Conservation (phyloP, 1,140 invertebrate species). For the Lanistes nyassanus region DNA sequence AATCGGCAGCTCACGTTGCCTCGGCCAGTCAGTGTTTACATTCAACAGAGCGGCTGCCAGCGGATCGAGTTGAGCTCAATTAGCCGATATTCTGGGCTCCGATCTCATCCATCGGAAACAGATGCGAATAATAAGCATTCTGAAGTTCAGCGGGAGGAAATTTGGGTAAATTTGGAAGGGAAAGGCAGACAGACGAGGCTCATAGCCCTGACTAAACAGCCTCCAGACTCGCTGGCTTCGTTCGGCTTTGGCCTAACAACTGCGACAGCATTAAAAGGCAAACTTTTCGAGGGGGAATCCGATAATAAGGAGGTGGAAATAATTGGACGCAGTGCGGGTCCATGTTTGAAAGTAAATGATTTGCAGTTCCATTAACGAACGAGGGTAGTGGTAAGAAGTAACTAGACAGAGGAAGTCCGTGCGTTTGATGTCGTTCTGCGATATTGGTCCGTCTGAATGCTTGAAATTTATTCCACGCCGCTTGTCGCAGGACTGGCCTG, state of each 20-base stretch:
- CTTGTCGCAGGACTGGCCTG: too few species aligned
- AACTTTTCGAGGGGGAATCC: background rate
- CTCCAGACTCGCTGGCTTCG: background rate
- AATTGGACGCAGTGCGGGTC: background rate
- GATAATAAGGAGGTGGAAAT: background rate
- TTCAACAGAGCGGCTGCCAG: constrained; percentile 21
- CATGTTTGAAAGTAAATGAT: too few species aligned
- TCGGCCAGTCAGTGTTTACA: constrained; percentile 16
- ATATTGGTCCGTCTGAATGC: too few species aligned
- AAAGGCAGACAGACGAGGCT: constrained; percentile 5
- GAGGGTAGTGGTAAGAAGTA: too few species aligned
- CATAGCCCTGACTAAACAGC: background rate
- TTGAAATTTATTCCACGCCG: too few species aligned
- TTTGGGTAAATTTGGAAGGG: constrained; percentile 1
- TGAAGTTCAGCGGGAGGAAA: constrained; percentile 3
- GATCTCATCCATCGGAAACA: constrained; percentile 14
- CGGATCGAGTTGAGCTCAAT: background rate
- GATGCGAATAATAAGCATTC: constrained; percentile 15
- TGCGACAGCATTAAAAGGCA: background rate
- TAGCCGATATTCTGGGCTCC: constrained; percentile 3
- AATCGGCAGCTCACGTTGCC: background rate
- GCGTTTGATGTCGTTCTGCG: too few species aligned
- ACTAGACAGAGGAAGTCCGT: too few species aligned
- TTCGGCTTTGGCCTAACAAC: too few species aligned
- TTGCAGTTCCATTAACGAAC: too few species aligned